These are phyloP conservation scores for Cylas formicarius DNA, from an alignment of 1,140 invertebrate species.

Conservation along the genomic window DNA sequence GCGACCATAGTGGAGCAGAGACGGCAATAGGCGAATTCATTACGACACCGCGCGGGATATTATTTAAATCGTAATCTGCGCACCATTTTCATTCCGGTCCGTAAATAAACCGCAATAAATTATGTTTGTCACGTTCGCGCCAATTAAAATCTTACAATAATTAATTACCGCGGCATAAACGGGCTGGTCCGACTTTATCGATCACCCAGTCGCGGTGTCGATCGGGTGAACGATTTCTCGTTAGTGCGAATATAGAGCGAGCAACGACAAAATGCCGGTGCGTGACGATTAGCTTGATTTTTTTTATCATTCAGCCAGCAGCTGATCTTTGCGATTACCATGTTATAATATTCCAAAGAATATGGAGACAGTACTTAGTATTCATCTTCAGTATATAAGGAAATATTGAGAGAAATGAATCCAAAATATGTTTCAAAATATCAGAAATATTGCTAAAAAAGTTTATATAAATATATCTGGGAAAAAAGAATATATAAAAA, in stretches of 20 bases:
- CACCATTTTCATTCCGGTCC: conserved; percentile 7
- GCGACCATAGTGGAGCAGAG: not conserved
- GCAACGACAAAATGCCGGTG: not conserved
- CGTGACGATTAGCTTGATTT: no score
- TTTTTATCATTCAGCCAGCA: no score
- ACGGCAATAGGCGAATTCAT: conserved; percentile 2
- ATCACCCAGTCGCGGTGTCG: conserved; percentile 10
- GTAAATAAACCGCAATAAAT: conserved; percentile 17
- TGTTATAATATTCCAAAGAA: no score
- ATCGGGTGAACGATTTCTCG: conserved; percentile 18
- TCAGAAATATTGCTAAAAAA: no score
- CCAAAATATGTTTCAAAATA: no score
- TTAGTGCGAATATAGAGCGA: conserved; percentile 5
- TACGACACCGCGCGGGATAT: no score
- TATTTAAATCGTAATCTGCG: not conserved
- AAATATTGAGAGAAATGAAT: no score
- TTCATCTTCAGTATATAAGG: not conserved
- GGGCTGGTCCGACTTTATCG: conserved; percentile 15
- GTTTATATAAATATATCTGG: no score
- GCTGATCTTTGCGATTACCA: conserved; percentile 2
- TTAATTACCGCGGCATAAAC: conserved; percentile 18
- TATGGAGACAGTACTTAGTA: not conserved
- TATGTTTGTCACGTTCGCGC: conserved; percentile 22
- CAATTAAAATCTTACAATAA: conserved; percentile 22
- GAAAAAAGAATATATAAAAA: no score